Evolutionary conservation across 2,797 vertebrate species (phyloP).

Genomic region (Podarcis siculus): DNA sequence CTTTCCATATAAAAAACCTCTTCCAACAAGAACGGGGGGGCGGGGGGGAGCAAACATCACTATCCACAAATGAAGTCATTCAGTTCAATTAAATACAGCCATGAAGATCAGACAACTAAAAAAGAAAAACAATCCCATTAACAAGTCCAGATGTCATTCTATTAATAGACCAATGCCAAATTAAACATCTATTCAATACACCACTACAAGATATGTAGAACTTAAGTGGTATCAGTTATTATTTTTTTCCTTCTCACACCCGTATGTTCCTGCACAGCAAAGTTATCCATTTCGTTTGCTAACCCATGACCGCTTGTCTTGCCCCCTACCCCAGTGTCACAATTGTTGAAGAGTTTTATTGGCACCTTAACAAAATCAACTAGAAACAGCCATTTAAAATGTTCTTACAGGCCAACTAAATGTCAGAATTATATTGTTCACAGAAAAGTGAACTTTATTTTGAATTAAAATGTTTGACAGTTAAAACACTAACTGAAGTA

Average conservation of each 20-base stretch:
- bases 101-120: neutral
- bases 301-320: neutral
- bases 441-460: conserved; percentile 9
- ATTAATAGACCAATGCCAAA: neutral
- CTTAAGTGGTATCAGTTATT: neutral
- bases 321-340: neutral
- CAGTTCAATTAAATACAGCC: neutral
- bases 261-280: neutral
- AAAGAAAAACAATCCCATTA: neutral
- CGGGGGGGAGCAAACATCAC: neutral
- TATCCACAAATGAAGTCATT: neutral
- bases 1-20: too few species aligned
- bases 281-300: neutral
- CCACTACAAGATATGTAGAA: neutral
- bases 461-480: conserved; percentile 27
- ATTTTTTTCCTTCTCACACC: neutral
- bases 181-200: neutral
- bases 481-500: neutral
- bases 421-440: conserved; percentile 10
- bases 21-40: neutral
- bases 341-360: neutral
- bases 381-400: neutral
- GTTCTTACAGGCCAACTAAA: conserved; percentile 19
- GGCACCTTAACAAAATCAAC: conserved; percentile 16
- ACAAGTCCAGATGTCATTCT: neutral